Evolutionary conservation across 2,797 vertebrate species (phyloP), one percentile per base, ranked within the genome.

Genomic region (Diplodus puntazzo): DNA sequence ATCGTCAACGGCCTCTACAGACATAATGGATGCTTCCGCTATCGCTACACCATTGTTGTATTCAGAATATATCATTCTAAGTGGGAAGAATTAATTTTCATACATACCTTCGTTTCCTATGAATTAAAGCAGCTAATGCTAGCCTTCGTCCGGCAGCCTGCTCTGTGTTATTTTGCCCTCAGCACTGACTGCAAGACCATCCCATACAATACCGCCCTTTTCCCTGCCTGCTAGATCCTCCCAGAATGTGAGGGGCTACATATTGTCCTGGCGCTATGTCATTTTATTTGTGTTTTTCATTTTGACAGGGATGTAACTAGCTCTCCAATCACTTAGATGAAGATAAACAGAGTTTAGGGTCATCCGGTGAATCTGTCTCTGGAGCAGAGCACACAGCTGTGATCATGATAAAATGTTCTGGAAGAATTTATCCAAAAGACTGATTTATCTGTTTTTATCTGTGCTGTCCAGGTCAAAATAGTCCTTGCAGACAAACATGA

Each of bases 111-210:
- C 18, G 72, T 84, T 82, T 66, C 12, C 52, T 25, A 65, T 83
- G 60, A 75, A 90, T 83, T 80, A 76, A 75, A 86, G 27, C 77
- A 71, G 90, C 90, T 85, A 85, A 73, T 20, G 87, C 66, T 89
- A 89, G 81, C 79, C 39, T 77, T 49, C 81, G 59, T 76, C 23
- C 77, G 69, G 42, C 27, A 14, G 23, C 17, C 49, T 3, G 10
- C 0, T 0, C 0, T 11, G 16, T 18, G 50, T 1, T 3, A 0
- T 9, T 84, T 0, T 14, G 5, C 87, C 93, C 91, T 88, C 61
- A 45, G 73, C 0, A 0, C 0, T 48, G 87, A 76, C 92, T 92
- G 81, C 55, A 39, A 86, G 90, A 10, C 66, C 57, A 2, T 2
- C 6, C 16, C 6, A 2, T 6, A 54, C 54, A 46, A 2, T 23